Conservation (phyloP, 2,888 invertebrate species). For the Troides oblongomaculatus region DNA sequence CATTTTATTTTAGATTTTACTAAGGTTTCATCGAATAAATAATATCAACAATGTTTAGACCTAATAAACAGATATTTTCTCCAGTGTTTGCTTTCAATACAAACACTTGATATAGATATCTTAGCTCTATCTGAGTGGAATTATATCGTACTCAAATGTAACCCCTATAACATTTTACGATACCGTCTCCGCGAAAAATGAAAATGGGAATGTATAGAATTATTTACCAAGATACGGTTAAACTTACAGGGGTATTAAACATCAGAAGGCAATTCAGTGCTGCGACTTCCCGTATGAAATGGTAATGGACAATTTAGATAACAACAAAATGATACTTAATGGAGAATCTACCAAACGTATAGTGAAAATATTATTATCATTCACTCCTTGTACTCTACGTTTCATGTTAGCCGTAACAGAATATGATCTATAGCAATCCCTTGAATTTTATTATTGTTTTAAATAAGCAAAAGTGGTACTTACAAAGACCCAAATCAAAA, state of each 20-base stretch:
- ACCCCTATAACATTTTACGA: conserved; percentile 12
- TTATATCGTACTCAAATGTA: background rate
- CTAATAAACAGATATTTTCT: background rate
- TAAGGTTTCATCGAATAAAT: background rate
- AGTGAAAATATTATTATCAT: conserved; percentile 55
- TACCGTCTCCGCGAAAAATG: conserved; percentile 3
- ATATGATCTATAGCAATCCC: too few species aligned
- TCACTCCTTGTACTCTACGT: background rate
- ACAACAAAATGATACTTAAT: conserved; percentile 59
- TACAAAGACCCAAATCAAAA: background rate
- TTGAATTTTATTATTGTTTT: background rate
- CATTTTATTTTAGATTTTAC: background rate
- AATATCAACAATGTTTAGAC: background rate
- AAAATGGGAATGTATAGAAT: conserved; percentile 1
- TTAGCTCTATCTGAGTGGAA: conserved; percentile 3
- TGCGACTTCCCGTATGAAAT: conserved; percentile 45
- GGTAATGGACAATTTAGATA: conserved; percentile 70
- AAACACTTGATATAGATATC: conserved; percentile 5
- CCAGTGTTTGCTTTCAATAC: background rate
- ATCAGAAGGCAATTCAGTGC: conserved; percentile 46
- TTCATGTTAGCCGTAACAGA: background rate
- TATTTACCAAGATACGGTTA: conserved; percentile 32
- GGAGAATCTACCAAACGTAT: conserved; percentile 51
- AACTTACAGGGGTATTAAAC: conserved; percentile 32
- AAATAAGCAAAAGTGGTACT: background rate